Base-by-base conservation (phyloP, 2,113 vertebrate genomes). In the Dicerorhinus sumatrensis region DNA sequence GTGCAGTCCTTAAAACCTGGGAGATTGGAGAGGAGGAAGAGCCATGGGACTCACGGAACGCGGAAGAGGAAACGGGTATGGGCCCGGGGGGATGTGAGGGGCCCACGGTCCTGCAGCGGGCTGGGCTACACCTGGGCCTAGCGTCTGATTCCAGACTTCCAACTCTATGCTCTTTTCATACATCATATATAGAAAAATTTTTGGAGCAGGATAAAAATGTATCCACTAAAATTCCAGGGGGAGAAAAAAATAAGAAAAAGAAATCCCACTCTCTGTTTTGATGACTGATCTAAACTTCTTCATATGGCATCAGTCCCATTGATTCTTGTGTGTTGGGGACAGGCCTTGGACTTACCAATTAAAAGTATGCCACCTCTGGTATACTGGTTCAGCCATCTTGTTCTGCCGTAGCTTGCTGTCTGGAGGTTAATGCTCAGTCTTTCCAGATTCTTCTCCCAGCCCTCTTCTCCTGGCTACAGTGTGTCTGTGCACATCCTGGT, bases 1-100 rank as follows among this genome's bases (percentile, higher is more conserved):
- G 33, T 0, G 0, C 4, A 14, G 6, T 27, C 42, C 4, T 70
- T 62, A 72, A 29, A 58, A 23, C 23, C 1, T 65, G 1, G 1
- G 36, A 13, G 4, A 33, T 72, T 29, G 42, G 12, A n/a, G n/a
- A 89, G 48, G 7, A 62, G 31, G 11, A 48, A 60, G 36, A 25
- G 3, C 31, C 72, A 17, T 25, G 39, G 39, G 12, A 51, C 21
- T 27, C 10, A 8, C 31, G 12, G 11, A 13, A 16, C 39, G 2
- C 8, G 65, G 20, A 75, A 23, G 8, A 80, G 31, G 39, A 21
- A n/a, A 69, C 6, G 3, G 23, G 33, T 20, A 2, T 33, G 13
- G 42, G 27, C 12, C 6, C 12, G 23, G 29, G 31, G 6, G 9
- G 31, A 11, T 8, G 8, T 39, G 36, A 27, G 13, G 10, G 8